These are phyloP conservation scores for Belonocnema kinseyi DNA, from an alignment of 1,140 invertebrate species.

Conservation along the genomic window DNA sequence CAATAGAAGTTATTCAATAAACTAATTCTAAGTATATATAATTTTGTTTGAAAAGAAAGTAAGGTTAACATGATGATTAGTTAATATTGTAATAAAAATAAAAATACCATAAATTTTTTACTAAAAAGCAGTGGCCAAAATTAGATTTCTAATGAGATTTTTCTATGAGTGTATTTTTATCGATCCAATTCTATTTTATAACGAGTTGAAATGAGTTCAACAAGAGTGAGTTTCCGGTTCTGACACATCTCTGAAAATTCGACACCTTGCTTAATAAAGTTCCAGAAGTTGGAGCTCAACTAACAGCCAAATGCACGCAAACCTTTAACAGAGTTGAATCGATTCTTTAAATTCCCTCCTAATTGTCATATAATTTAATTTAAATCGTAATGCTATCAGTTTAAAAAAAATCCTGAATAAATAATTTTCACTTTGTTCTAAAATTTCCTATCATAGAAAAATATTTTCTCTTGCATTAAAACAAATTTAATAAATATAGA, in stretches of 20 bases:
- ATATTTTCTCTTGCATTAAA: background rate
- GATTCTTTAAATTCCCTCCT: conserved; percentile 34
- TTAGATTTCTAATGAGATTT: background rate
- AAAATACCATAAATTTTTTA: no score
- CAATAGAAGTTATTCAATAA: no score
- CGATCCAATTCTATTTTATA: background rate
- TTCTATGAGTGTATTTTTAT: background rate
- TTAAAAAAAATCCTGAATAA: background rate
- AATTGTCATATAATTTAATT: background rate
- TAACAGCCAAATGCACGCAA: conserved; percentile 43
- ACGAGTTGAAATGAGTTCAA: conserved; percentile 23
- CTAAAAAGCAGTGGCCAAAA: no score
- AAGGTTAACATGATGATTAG: no score
- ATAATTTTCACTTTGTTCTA: background rate
- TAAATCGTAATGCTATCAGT: background rate
- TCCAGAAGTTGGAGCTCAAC: conserved; percentile 39
- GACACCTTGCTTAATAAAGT: conserved; percentile 50
- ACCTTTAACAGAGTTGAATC: conserved; percentile 38
- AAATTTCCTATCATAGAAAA: background rate
- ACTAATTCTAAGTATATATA: no score
- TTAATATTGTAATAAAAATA: no score
- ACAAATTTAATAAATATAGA: no score
- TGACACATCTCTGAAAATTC: conserved; percentile 42
- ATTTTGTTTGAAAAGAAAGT: no score
- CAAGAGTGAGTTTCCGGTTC: conserved; percentile 13